These are phyloP conservation scores for Syrphus vitripennis DNA, from an alignment of 2,888 invertebrate genomes.

Conservation along the genomic window DNA sequence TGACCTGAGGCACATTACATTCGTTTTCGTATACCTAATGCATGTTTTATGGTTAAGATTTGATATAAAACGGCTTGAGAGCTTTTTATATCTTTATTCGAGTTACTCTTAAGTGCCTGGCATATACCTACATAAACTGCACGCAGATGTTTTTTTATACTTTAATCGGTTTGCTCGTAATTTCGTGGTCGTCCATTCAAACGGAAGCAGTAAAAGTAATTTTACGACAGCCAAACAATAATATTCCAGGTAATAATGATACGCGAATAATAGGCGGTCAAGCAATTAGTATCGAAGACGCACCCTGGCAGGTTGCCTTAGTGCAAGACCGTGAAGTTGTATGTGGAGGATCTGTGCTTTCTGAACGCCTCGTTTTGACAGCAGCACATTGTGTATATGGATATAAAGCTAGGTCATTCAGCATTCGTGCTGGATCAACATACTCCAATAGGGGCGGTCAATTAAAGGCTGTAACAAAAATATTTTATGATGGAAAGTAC, in stretches of 20 bases:
- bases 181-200: neutral
- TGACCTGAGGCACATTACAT: neutral
- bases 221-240: neutral
- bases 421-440: constrained; percentile 72
- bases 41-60: constrained; percentile 10
- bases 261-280: constrained; percentile 73
- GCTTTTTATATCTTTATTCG: neutral
- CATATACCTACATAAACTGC: neutral
- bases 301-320: constrained; percentile 73
- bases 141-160: constrained; percentile 3
- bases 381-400: constrained; percentile 73
- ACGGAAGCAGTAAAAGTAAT: constrained; percentile 1
- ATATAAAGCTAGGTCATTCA: neutral
- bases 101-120: neutral
- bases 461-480: constrained; percentile 22
- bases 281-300: constrained; percentile 67
- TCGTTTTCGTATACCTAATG: neutral
- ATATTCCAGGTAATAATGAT: neutral
- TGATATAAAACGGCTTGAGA: constrained; percentile 1
- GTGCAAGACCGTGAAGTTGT: constrained; percentile 10
- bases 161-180: neutral
- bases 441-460: constrained; percentile 71
- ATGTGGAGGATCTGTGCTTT: constrained; percentile 74
- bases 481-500: constrained; percentile 59
- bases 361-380: constrained; percentile 71